Evolutionary conservation across 2,888 invertebrate species (phyloP).

Genomic region (Tetranychus piercei): DNA sequence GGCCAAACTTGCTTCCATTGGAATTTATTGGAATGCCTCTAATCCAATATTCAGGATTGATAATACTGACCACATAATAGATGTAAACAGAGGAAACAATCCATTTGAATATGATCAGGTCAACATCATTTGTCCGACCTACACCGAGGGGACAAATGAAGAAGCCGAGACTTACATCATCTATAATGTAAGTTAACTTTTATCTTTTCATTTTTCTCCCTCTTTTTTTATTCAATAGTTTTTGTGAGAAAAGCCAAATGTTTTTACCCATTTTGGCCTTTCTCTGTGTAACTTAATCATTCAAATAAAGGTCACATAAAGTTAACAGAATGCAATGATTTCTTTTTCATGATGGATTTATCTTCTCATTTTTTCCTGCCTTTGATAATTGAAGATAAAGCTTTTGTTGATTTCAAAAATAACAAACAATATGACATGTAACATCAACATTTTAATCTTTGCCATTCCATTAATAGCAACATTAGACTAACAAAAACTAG

Average conservation of each 20-base stretch:
- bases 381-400: neutral
- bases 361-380: neutral
- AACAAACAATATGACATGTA: neutral
- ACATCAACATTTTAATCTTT: no score
- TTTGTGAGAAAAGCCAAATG: no score
- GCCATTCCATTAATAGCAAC: no score
- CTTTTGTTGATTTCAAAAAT: neutral
- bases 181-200: slow-evolving; percentile 50
- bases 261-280: no score
- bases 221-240: neutral
- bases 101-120: slow-evolving; percentile 88
- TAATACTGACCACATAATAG: slow-evolving; percentile 90
- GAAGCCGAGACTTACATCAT: slow-evolving; percentile 87
- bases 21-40: slow-evolving; percentile 1
- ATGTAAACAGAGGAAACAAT: slow-evolving; percentile 77
- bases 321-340: neutral
- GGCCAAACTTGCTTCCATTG: neutral
- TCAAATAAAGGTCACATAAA: neutral
- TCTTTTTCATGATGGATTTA: neutral
- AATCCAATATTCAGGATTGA: slow-evolving; percentile 63
- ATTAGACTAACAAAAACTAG: no score
- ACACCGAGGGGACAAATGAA: slow-evolving; percentile 57
- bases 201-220: neutral
- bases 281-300: no score
- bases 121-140: slow-evolving; percentile 82